Conservation (phyloP, 2,888 invertebrate genomes). For the Drosophila lutescens region DNA sequence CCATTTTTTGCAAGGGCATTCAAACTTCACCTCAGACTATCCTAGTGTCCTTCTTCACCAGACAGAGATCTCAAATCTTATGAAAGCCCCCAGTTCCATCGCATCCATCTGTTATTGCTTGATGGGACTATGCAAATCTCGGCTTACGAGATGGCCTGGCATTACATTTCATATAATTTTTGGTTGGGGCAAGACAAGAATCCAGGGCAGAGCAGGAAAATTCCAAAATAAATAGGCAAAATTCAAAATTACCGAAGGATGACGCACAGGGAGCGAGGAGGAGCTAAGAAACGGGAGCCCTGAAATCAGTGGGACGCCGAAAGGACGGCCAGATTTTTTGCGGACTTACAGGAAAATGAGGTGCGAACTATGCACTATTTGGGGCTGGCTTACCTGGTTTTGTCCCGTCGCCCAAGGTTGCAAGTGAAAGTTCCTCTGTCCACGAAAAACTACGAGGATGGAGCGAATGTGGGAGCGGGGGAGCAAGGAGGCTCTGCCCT, state of each 20-base stretch:
- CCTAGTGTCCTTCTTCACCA: not conserved
- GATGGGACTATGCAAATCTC: constrained; percentile 42
- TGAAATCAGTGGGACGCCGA: constrained; percentile 11
- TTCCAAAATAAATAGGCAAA: constrained; percentile 9
- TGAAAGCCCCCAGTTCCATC: constrained; percentile 18
- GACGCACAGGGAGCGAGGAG: constrained; percentile 20
- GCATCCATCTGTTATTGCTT: constrained; percentile 37
- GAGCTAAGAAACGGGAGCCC: not conserved
- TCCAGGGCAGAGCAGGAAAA: constrained; percentile 4
- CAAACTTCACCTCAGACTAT: not conserved
- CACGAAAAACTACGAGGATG: constrained; percentile 55
- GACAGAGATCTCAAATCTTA: constrained; percentile 20
- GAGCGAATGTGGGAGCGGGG: constrained; percentile 3
- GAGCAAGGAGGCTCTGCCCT: constrained; percentile 51
- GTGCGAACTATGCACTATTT: constrained; percentile 64
- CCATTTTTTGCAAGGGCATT: constrained; percentile 22
- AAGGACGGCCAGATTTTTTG: constrained; percentile 18
- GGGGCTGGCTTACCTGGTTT: constrained; percentile 61
- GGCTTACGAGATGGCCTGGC: constrained; percentile 13
- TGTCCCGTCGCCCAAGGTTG: constrained; percentile 49
- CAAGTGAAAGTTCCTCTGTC: constrained; percentile 58
- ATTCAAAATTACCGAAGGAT: constrained; percentile 39
- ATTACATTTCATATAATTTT: constrained; percentile 49
- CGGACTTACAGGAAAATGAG: constrained; percentile 60
- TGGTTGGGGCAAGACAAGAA: not conserved